Percentiles rank a stretch among this genome's conserved stretches.
Evolutionary conservation across 2,888 invertebrate species (phyloP).

Genomic region (Drosophila atroscutellata): DNA sequence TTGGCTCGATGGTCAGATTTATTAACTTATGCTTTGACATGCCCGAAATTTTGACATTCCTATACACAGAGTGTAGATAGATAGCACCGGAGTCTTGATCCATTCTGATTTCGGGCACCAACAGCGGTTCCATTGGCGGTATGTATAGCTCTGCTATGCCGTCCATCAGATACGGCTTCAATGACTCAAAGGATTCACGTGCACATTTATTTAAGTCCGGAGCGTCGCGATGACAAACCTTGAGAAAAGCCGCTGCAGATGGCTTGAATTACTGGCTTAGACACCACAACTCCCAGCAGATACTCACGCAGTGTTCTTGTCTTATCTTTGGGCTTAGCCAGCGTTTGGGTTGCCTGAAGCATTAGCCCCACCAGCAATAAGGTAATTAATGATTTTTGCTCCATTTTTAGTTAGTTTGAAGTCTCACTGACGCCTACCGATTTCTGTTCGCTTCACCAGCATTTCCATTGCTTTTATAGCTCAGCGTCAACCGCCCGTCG

Average conservation of each 20-base stretch:
- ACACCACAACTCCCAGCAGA: not conserved
- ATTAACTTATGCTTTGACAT: constrained; percentile 88
- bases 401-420: constrained; percentile 40
- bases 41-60: constrained; percentile 88
- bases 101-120: constrained; percentile 88
- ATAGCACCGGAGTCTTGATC: constrained; percentile 90
- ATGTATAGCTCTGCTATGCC: constrained; percentile 90
- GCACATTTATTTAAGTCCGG: constrained; percentile 87
- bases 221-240: constrained; percentile 88
- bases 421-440: constrained; percentile 17
- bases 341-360: constrained; percentile 13
- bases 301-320: constrained; percentile 58
- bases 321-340: constrained; percentile 27
- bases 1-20: constrained; percentile 86
- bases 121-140: constrained; percentile 90
- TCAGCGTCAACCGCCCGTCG: constrained; percentile 7
- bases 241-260: constrained; percentile 88
- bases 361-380: constrained; percentile 48
- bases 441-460: constrained; percentile 32
- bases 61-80: constrained; percentile 88
- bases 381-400: constrained; percentile 19
- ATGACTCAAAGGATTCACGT: constrained; percentile 86
- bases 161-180: constrained; percentile 86
- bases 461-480: constrained; percentile 61
- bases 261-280: not conserved